Evolutionary conservation across 1,140 invertebrate species (phyloP), one percentile per base, ranked within the genome.

Genomic region (Drosophila navojoa): DNA sequence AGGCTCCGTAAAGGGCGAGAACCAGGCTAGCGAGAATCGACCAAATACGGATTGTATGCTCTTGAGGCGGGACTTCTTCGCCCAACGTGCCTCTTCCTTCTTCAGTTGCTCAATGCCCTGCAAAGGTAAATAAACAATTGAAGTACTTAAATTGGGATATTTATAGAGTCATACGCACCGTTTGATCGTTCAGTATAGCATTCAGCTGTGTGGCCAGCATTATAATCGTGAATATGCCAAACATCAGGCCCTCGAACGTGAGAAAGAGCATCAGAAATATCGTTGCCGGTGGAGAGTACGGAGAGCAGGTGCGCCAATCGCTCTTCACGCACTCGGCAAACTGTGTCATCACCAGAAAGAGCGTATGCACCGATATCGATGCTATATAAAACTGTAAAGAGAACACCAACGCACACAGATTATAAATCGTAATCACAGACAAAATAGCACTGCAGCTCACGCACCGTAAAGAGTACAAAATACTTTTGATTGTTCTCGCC

Each of bases 401-500:
- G 32, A 63, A 35, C 4, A 29, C 27, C 19, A 22, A 29, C 27
- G 27, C 7, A 52, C 1, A 11, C 9, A 58, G 3, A 50, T 70
- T 35, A 11, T 27, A 13, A 27, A 22, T 27, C 3, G 6, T 45
- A 4, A 7, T 5, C 5, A 9, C 15, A 45, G 7, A 45, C 1
- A 16, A 5, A 9, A 15, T 0, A 16, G 5, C 15, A 0, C 16
- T 16, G 4, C 7, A 13, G 29, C 3, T 9, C 1, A 94, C 96
- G 96, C 94, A 99, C 98, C 58, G 98, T 99, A 93, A 99, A 99
- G 53, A 99, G 93, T 74, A 99, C 98, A 94, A 99, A 99, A 93
- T 97, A 99, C 93, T 99, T 99, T 94, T 99, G 99, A 94, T 99
- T 99, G 90, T 97, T 98, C 93, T 99, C 98, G 5, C 99, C 99